Evolutionary conservation across 2,797 vertebrate species (phyloP).

Genomic region (Myotis planiceps): DNA sequence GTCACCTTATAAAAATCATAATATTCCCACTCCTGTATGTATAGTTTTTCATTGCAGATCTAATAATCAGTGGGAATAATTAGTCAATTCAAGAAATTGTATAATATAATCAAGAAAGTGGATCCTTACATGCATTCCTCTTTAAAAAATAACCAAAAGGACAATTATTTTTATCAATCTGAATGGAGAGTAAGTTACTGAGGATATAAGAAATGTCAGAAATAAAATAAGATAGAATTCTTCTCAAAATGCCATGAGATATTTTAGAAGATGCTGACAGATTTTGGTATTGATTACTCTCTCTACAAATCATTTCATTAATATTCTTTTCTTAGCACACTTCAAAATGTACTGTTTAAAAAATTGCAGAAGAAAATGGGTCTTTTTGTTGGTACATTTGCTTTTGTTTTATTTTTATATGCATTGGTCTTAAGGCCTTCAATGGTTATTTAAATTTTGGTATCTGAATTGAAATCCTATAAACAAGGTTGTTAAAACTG

Average conservation of each 20-base stretch:
- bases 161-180: background rate
- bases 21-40: constrained; percentile 69
- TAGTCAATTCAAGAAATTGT: constrained; percentile 63
- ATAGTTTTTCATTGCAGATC: constrained; percentile 72
- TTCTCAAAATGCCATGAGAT: background rate
- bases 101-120: constrained; percentile 46
- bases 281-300: constrained; percentile 35
- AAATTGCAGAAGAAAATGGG: background rate
- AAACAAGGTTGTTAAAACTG: constrained; percentile 53
- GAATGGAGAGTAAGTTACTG: background rate
- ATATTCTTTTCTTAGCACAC: constrained; percentile 54
- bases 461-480: constrained; percentile 54
- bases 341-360: constrained; percentile 57
- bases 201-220: background rate
- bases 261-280: background rate
- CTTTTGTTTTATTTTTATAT: background rate
- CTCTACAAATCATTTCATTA: background rate
- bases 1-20: constrained; percentile 74
- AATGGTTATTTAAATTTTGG: constrained; percentile 5
- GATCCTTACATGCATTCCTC: background rate
- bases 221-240: background rate
- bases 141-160: constrained; percentile 34
- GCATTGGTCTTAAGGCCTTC: constrained; percentile 36
- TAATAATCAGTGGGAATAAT: constrained; percentile 61
- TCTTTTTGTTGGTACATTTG: background rate